Evolutionary conservation across 2,888 invertebrate species (phyloP).

Genomic region (Carcina quercana): DNA sequence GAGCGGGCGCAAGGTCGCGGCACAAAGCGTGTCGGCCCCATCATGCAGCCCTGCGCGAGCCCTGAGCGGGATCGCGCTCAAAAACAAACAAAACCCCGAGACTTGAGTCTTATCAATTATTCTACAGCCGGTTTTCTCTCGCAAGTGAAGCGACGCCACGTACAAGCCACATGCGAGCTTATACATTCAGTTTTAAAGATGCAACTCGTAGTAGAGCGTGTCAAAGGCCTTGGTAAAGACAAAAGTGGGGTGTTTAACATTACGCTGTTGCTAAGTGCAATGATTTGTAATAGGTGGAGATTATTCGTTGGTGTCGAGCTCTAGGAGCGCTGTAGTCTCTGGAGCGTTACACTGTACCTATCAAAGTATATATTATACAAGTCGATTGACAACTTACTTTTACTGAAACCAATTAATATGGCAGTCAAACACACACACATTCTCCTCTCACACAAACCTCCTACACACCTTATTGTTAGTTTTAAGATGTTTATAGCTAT

Average conservation of each 20-base stretch:
- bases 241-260: conserved; percentile 37
- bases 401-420: too few relatives aligned
- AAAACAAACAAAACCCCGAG: conserved; percentile 24
- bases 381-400: too few relatives aligned
- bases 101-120: conserved; percentile 37
- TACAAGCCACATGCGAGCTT: conserved; percentile 4
- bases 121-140: conserved; percentile 32
- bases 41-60: too few relatives aligned
- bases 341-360: not conserved
- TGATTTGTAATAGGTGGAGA: conserved; percentile 5
- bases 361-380: too few relatives aligned
- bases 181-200: conserved; percentile 13
- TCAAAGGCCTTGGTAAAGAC: conserved; percentile 41
- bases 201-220: conserved; percentile 12
- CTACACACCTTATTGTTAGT: too few relatives aligned
- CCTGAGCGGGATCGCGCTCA: conserved; percentile 27
- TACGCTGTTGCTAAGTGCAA: conserved; percentile 43
- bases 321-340: not conserved
- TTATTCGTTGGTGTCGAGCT: not conserved
- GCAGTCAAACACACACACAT: too few relatives aligned
- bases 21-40: too few relatives aligned
- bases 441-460: too few relatives aligned
- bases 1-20: conserved; percentile 3
- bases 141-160: conserved; percentile 21
- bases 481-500: too few relatives aligned